Evolutionary conservation across 2,797 vertebrate genomes (phyloP), one percentile per base, ranked within the genome.

Genomic region (Enteromius afrohamiltoni): DNA sequence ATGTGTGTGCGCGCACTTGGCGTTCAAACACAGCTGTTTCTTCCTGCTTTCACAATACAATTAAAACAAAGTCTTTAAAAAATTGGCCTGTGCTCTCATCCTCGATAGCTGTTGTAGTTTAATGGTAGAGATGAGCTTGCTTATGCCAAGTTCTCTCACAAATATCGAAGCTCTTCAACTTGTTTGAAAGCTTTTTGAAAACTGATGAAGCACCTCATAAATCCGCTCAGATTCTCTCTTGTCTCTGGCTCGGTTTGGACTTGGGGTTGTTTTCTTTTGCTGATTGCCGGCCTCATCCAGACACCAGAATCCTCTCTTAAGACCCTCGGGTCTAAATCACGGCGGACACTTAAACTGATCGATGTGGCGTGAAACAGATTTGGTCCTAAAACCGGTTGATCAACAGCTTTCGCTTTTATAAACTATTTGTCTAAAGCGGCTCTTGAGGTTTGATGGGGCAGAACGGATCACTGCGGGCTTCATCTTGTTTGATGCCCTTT

Each of bases 141-240:
- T 83, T 83, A 83, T 34, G 47, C 23, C 47, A 34, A 23, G 19
- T 47, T 55, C 73, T 26, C 64, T 76, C 6, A 6, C 17, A 68
- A 76, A 83, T 68, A 69, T 68, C 14, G 49, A 8, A 77, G 31
- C 51, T 68, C 81, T 77, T 77, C 3, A 47, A 19, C 23, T 67
- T 34, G 71, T 83, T 67, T 83, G 73, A 77, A 76, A 83, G 62
- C 47, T 67, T 62, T 76, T 76, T 45, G 47, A 47, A 31, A 83
- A 68, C 19, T 42, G 71, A 76, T 53, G 6, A 29, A 82, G 58
- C 29, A 23, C 49, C 34, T 68, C 73, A 83, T 68, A 26, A 76
- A 83, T 77, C 62, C 23, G n/a, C 23, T 83, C 40, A 17, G 26
- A 58, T 21, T 77, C 62, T 76, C 62, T 29, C 5, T 29, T 40